Percentiles rank a stretch among this genome's conserved stretches.
Evolutionary conservation across 2,888 invertebrate genomes (phyloP).

Genomic region (Protonemura montana): DNA sequence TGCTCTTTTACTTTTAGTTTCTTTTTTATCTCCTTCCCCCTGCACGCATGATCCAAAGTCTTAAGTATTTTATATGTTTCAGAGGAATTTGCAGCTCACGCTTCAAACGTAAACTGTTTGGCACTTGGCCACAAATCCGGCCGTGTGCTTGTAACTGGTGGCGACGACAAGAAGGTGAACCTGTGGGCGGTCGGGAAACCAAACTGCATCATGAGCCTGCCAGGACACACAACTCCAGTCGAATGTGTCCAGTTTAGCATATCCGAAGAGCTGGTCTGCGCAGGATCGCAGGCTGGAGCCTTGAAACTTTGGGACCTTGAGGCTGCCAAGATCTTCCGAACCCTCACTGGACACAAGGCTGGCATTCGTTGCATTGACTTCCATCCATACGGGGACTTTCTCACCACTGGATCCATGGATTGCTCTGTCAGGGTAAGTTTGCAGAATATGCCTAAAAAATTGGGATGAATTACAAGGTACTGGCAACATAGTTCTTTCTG

Average conservation of each 20-base stretch:
- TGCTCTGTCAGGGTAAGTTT: conserved; percentile 76
- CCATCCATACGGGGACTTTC: conserved; percentile 94
- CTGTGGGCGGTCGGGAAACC: conserved; percentile 96
- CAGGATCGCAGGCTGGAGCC: conserved; percentile 92
- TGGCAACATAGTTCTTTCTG: no score
- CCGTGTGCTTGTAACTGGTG: conserved; percentile 90
- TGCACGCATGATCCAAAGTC: neutral
- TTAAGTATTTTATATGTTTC: conserved; percentile 55
- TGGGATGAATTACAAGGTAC: no score
- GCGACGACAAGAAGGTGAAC: conserved; percentile 97
- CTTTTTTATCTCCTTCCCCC: neutral
- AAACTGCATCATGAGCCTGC: conserved; percentile 94
- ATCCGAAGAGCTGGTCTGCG: conserved; percentile 93
- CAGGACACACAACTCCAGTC: conserved; percentile 92
- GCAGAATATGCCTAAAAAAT: no score
- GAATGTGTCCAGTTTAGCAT: conserved; percentile 94
- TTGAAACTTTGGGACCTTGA: conserved; percentile 97
- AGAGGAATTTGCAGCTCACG: conserved; percentile 89
- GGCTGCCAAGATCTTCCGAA: conserved; percentile 89
- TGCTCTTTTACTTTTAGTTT: neutral
- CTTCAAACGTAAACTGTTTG: conserved; percentile 84
- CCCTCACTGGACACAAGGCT: conserved; percentile 88
- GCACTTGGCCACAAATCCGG: conserved; percentile 91
- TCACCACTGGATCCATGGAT: conserved; percentile 93
- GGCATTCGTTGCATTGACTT: conserved; percentile 90